Evolutionary conservation across 2,888 invertebrate genomes (phyloP).

Genomic region (Dione vanillae): DNA sequence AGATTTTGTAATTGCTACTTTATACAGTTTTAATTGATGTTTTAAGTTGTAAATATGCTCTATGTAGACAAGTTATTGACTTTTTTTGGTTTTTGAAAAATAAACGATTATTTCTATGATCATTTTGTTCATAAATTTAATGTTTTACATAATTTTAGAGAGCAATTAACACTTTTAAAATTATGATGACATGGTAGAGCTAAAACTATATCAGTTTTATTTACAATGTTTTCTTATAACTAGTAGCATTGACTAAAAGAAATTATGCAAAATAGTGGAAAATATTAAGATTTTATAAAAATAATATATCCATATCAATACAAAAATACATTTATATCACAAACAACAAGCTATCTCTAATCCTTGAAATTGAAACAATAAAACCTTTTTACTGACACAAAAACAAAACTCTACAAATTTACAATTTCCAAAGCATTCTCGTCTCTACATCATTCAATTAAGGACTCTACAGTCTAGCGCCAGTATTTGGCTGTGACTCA

Average conservation of each 20-base stretch:
- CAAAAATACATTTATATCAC: neutral
- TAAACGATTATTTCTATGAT: neutral
- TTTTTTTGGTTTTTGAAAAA: neutral
- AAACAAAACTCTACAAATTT: neutral
- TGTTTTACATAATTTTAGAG: no score
- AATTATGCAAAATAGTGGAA: no score
- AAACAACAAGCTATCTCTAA: neutral
- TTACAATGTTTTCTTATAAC: no score
- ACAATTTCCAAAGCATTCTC: neutral
- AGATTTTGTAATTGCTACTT: neutral
- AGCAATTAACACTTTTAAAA: no score
- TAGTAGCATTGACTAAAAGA: no score
- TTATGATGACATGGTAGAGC: no score
- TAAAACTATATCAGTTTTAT: no score
- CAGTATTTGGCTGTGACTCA: slow-evolving; percentile 43
- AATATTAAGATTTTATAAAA: no score
- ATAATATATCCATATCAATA: no score
- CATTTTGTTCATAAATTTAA: no score
- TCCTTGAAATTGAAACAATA: neutral
- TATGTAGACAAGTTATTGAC: slow-evolving; percentile 10
- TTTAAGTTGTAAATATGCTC: slow-evolving; percentile 2
- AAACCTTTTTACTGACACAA: neutral
- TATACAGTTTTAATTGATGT: slow-evolving; percentile 2
- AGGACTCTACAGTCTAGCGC: slow-evolving; percentile 5
- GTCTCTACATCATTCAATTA: slow-evolving; percentile 27